phyloP scores from a whole-genome alignment of 2,888 invertebrate species.

The Cerastoderma edule region DNA sequence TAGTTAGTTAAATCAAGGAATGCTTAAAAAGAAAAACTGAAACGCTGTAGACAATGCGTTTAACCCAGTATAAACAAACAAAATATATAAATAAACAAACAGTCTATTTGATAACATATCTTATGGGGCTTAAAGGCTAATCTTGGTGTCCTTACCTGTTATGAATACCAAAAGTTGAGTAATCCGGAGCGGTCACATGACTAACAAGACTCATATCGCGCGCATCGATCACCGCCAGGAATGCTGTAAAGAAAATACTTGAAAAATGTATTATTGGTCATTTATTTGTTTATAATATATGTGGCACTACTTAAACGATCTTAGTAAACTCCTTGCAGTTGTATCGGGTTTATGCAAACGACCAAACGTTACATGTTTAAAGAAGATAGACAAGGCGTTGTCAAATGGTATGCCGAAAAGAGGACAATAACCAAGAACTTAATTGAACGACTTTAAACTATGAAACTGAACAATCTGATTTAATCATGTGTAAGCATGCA shows the following conservation, averaged over 20 bases:
- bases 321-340: not conserved
- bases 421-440: too few species aligned
- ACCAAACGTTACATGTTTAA: not conserved
- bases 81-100: too few species aligned
- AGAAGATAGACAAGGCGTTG: not conserved
- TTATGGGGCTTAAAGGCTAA: too few species aligned
- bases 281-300: not conserved
- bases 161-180: conserved; percentile 47
- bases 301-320: not conserved
- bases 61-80: too few species aligned
- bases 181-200: conserved; percentile 49
- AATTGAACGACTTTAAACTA: too few species aligned
- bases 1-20: too few species aligned
- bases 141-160: conserved; percentile 49
- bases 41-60: too few species aligned
- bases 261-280: not conserved
- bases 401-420: not conserved
- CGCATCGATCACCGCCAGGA: conserved; percentile 45
- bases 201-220: conserved; percentile 43
- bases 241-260: conserved; percentile 29
- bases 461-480: too few species aligned
- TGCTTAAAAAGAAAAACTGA: too few species aligned
- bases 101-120: too few species aligned
- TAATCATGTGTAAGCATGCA: too few species aligned
- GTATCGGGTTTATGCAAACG: not conserved